A percentile compares a stretch with the other conserved stretches of the same genome.
These are phyloP conservation scores for Elymnias hypermnestra DNA, from an alignment of 1,140 invertebrate genomes.

Conservation along the genomic window DNA sequence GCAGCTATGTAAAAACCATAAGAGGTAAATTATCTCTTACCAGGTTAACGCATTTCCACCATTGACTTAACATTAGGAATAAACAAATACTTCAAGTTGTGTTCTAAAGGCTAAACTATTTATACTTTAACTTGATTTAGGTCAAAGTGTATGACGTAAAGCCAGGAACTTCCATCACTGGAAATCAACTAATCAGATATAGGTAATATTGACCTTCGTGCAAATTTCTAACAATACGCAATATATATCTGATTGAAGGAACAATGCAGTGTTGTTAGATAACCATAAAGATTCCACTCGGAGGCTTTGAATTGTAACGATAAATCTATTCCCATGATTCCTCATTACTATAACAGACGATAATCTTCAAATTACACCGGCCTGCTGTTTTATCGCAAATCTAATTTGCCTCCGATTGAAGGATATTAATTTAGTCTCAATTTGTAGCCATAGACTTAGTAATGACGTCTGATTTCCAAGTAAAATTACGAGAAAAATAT, in stretches of 20 bases:
- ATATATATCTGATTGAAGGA: conserved; percentile 7
- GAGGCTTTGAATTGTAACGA: conserved; percentile 14
- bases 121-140: neutral
- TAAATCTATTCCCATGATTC: conserved; percentile 19
- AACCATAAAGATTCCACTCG: conserved; percentile 11
- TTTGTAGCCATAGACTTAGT: neutral
- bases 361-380: neutral
- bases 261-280: conserved; percentile 15
- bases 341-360: neutral
- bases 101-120: too few species aligned
- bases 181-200: conserved; percentile 6
- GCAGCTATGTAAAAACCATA: too few species aligned
- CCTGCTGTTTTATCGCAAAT: neutral
- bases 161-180: neutral
- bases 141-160: neutral
- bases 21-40: too few species aligned
- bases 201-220: conserved; percentile 11
- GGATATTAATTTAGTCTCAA: neutral
- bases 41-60: too few species aligned
- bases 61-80: too few species aligned
- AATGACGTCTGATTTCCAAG: too few species aligned
- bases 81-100: too few species aligned
- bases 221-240: conserved; percentile 14
- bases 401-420: neutral
- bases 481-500: too few species aligned